A percentile compares a stretch with the other conserved stretches of the same genome.
These are phyloP conservation scores for Stegodyphus mimosarum DNA, from an alignment of 1,140 invertebrate species.

Conservation along the genomic window DNA sequence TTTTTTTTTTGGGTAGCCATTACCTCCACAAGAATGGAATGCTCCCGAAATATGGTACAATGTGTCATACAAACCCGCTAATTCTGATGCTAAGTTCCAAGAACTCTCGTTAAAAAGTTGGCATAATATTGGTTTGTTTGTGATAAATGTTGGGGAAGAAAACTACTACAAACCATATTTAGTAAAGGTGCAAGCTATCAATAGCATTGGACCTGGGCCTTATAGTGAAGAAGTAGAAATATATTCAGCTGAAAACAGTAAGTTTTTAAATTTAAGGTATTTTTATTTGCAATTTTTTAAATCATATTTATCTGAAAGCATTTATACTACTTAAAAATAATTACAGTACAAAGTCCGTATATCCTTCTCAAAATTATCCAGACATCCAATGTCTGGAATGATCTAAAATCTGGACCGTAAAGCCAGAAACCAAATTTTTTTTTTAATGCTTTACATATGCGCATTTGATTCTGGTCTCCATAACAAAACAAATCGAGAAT, in stretches of 20 bases:
- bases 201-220: slow-evolving; percentile 84
- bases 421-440: too few species aligned
- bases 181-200: slow-evolving; percentile 85
- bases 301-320: too few species aligned
- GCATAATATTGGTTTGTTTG: slow-evolving; percentile 79
- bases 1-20: slow-evolving; percentile 69
- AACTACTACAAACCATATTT: slow-evolving; percentile 91
- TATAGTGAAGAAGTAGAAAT: slow-evolving; percentile 81
- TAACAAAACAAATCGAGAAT: too few species aligned
- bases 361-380: too few species aligned
- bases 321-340: too few species aligned
- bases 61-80: slow-evolving; percentile 82
- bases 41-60: slow-evolving; percentile 91
- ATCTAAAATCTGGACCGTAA: too few species aligned
- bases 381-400: too few species aligned
- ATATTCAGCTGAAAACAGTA: slow-evolving; percentile 88
- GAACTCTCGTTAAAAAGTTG: slow-evolving; percentile 76
- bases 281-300: too few species aligned
- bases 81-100: slow-evolving; percentile 76
- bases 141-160: slow-evolving; percentile 78
- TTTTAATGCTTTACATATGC: too few species aligned
- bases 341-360: too few species aligned
- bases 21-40: slow-evolving; percentile 83
- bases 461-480: too few species aligned
- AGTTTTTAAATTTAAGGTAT: slow-evolving; percentile 52